Evolutionary conservation across 2,888 invertebrate species (phyloP), one percentile per base, ranked within the genome.

Genomic region (Acronicta leporina): DNA sequence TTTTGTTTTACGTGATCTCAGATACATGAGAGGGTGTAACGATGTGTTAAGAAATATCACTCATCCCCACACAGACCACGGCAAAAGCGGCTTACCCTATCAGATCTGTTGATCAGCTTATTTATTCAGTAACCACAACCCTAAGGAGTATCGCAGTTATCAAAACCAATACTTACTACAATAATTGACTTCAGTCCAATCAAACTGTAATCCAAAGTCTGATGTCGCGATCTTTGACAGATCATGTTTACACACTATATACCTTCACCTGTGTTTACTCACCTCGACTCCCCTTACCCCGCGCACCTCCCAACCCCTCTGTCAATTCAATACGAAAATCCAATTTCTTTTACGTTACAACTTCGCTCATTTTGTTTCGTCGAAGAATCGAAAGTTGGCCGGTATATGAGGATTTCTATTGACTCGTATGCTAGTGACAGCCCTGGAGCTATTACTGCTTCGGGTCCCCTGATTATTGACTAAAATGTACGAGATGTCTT

Each of bases 331-430:
- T 90, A 89, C 89, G 79, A 87, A 82, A 92, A 92, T 89, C 90
- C 91, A 92, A 92, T 92, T 90, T 89, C 89, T 91, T 91, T 89
- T 84, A 87, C 87, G 87, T 86, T 88, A 87, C 87, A 89, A 90
- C 86, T 88, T 85, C 83, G 82, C 84, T 91, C 90, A 89, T 91
- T 90, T 88, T 86, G 86, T 89, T 87, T 85, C 86, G 80, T 65
- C 79, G 73, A 78, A 83, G 83, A 84, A 84, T 85, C 83, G 82
- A 85, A 84, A 83, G 81, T 86, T 85, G 81, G 54, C 69, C 75
- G 70, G 70, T 75, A 83, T 87, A 85, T 87, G 82, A 87, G 86
- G 80, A 83, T 84, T 82, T 85, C 79, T 88, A 85, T 87, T 84
- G 85, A 86, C 81, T 86, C 82, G 81, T 73, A 81, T 84, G 85